phyloP scores from a whole-genome alignment of 2,797 vertebrate genomes.

The Acanthornis magna region DNA sequence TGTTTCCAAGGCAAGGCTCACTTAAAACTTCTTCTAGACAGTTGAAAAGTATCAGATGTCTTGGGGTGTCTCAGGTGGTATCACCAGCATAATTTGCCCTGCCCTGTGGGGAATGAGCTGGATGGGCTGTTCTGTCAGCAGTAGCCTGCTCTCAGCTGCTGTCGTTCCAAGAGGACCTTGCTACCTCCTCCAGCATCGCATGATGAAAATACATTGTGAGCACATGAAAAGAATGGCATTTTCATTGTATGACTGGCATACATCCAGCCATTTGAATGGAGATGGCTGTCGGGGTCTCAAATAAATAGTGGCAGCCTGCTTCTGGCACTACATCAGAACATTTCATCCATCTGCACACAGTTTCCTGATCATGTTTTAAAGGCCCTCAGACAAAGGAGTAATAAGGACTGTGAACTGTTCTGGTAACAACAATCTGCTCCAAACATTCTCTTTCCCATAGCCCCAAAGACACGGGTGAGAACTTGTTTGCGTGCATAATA shows the following conservation, averaged over 20 bases:
- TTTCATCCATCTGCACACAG: constrained; percentile 27
- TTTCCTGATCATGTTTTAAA: constrained; percentile 35
- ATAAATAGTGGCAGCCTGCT: constrained; percentile 30
- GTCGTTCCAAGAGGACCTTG: neutral
- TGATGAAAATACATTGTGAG: neutral
- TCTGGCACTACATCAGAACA: constrained; percentile 46
- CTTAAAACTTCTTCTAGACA: neutral
- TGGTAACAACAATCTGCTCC: neutral
- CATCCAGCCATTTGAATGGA: constrained; percentile 37
- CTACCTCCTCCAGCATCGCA: neutral
- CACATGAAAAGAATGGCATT: constrained; percentile 9
- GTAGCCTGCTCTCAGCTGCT: neutral
- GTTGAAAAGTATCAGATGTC: neutral
- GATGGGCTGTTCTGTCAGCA: neutral
- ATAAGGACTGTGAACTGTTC: neutral
- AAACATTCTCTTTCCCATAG: neutral
- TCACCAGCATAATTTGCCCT: neutral
- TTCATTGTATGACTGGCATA: constrained; percentile 44
- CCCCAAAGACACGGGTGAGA: neutral
- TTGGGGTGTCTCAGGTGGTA: neutral
- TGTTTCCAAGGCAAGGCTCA: neutral
- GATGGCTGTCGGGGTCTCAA: neutral
- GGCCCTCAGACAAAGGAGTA: constrained; percentile 23
- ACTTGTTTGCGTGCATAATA: neutral
- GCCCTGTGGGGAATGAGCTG: neutral